Evolutionary conservation across 2,113 vertebrate species (phyloP).

Genomic region (Cheilinus undulatus): DNA sequence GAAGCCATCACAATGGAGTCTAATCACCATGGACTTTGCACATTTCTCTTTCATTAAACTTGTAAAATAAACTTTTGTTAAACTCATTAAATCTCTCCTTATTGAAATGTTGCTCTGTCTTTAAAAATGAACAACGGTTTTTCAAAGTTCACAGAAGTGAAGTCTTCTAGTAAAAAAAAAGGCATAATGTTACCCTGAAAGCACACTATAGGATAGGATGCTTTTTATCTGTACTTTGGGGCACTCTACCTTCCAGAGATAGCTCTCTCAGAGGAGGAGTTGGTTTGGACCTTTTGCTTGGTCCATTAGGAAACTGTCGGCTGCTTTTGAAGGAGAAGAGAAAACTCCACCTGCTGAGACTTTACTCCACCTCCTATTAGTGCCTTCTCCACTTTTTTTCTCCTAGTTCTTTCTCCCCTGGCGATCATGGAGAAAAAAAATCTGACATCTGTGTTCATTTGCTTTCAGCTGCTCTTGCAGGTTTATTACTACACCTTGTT

Average conservation of each 20-base stretch:
- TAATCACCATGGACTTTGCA: too few relatives aligned
- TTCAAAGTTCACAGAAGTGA: too few relatives aligned
- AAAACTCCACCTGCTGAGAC: constrained; percentile 12
- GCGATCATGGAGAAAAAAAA: background rate
- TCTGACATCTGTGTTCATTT: background rate
- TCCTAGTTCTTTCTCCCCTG: constrained; percentile 2
- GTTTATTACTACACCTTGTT: background rate
- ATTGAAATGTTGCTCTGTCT: too few relatives aligned
- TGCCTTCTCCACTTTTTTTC: background rate
- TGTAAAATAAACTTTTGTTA: too few relatives aligned
- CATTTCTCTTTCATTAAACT: too few relatives aligned
- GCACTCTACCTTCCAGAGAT: background rate
- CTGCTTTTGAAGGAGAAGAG: background rate
- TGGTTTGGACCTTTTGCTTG: background rate
- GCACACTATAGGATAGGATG: background rate
- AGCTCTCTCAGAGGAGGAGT: background rate
- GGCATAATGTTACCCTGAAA: background rate
- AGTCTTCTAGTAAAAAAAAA: background rate
- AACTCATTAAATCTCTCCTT: too few relatives aligned
- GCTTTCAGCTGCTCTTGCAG: background rate
- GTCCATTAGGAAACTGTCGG: background rate
- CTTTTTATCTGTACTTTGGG: background rate
- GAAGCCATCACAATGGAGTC: too few relatives aligned
- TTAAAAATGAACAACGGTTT: too few relatives aligned
- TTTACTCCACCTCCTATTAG: background rate